These are phyloP conservation scores for Caenorhabditis tropicalis DNA, from an alignment of 1,140 invertebrate species.

Conservation along the genomic window DNA sequence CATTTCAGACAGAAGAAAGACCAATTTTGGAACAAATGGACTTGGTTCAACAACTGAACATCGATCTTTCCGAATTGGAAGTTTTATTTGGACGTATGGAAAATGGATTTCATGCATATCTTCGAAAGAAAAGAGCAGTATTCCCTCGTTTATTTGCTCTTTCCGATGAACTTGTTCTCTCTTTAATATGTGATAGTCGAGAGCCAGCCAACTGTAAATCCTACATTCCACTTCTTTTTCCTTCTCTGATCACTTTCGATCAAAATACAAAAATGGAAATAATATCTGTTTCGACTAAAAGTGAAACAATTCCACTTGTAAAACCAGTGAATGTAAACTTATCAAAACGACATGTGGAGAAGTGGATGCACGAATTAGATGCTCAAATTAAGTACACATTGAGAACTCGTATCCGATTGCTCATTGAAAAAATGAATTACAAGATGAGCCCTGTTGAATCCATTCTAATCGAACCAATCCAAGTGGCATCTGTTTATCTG, in stretches of 20 bases:
- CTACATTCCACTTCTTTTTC: slow-evolving; percentile 9
- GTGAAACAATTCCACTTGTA: not conserved
- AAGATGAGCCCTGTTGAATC: not conserved
- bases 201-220: slow-evolving; percentile 7
- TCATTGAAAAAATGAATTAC: slow-evolving; percentile 19
- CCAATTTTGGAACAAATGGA: slow-evolving; percentile 39
- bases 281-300: not conserved
- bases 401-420: not conserved
- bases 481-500: not conserved
- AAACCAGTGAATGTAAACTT: slow-evolving; percentile 44
- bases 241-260: not conserved
- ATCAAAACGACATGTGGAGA: slow-evolving; percentile 42
- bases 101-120: slow-evolving; percentile 45
- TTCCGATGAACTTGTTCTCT: slow-evolving; percentile 24
- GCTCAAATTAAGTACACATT: not conserved
- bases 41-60: not conserved
- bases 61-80: slow-evolving; percentile 1
- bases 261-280: slow-evolving; percentile 36
- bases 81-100: slow-evolving; percentile 12
- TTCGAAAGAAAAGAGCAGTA: slow-evolving; percentile 34
- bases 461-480: slow-evolving; percentile 3
- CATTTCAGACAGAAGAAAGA: slow-evolving; percentile 27
- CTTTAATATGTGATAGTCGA: slow-evolving; percentile 14
- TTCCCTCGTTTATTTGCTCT: slow-evolving; percentile 36
- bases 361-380: slow-evolving; percentile 43